phyloP scores from a whole-genome alignment of 2,888 invertebrate genomes.

The Laothoe populi region DNA sequence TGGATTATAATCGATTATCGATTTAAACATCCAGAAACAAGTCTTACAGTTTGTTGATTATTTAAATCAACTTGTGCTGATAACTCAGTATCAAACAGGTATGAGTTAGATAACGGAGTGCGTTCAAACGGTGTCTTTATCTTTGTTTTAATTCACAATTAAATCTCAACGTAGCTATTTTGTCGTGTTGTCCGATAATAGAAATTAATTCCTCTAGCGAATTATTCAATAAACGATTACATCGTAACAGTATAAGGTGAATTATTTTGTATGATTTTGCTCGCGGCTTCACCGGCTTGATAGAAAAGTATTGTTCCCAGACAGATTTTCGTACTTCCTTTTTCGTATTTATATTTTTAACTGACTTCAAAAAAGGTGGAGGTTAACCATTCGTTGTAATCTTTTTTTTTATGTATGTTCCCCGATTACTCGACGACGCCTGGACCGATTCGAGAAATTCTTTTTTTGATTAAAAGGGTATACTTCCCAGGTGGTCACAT shows the following conservation, averaged over 20 bases:
- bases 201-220: slow-evolving; percentile 42
- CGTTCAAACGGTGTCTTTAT: slow-evolving; percentile 29
- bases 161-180: slow-evolving; percentile 42
- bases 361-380: too few relatives aligned
- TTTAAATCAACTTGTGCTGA: slow-evolving; percentile 20
- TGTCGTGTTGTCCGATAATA: slow-evolving; percentile 45
- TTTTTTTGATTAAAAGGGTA: too few relatives aligned
- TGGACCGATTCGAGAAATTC: too few relatives aligned
- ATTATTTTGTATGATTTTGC: background rate
- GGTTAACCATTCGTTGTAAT: too few relatives aligned
- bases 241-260: background rate
- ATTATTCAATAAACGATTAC: slow-evolving; percentile 21
- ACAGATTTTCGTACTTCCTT: too few relatives aligned
- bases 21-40: background rate
- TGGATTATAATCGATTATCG: background rate
- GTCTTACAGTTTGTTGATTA: slow-evolving; percentile 27
- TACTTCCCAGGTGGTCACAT: too few relatives aligned
- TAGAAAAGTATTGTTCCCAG: too few relatives aligned
- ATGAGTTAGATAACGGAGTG: slow-evolving; percentile 33
- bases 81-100: slow-evolving; percentile 3
- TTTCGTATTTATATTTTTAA: too few relatives aligned
- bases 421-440: too few relatives aligned
- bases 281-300: too few relatives aligned
- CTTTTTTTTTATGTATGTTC: too few relatives aligned
- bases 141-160: slow-evolving; percentile 34